These are phyloP conservation scores for Condylostylus longicornis DNA, from an alignment of 1,140 invertebrate species.

Conservation along the genomic window DNA sequence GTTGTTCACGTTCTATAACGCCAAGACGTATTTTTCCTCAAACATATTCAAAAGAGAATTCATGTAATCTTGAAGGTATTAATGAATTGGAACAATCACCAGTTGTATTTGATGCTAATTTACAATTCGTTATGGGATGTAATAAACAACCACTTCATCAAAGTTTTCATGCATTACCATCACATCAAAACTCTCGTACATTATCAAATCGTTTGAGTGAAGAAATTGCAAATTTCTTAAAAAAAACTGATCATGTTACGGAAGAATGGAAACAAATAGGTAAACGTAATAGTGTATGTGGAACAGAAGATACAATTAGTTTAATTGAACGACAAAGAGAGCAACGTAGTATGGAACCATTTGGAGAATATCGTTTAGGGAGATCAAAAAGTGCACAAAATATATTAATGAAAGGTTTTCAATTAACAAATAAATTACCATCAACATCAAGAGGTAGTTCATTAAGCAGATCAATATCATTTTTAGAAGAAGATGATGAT, in stretches of 20 bases:
- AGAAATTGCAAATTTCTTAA: constrained; percentile 64
- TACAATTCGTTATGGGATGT: constrained; percentile 59
- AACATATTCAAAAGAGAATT: constrained; percentile 33
- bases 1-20: constrained; percentile 21
- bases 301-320: constrained; percentile 32
- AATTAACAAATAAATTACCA: constrained; percentile 45
- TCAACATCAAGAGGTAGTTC: constrained; percentile 23
- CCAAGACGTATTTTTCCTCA: constrained; percentile 50
- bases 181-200: constrained; percentile 54
- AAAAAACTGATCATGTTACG: constrained; percentile 69
- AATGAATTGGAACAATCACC: constrained; percentile 50
- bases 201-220: constrained; percentile 55
- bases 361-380: too few relatives aligned
- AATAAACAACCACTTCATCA: constrained; percentile 51
- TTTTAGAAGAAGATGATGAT: too few relatives aligned
- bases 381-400: constrained; percentile 59
- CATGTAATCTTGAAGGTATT: constrained; percentile 38
- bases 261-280: constrained; percentile 53
- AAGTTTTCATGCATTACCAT: constrained; percentile 50
- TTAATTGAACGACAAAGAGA: constrained; percentile 27
- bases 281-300: constrained; percentile 33
- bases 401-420: constrained; percentile 64
- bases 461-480: too few relatives aligned
- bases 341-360: constrained; percentile 26
- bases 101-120: constrained; percentile 63